Base-by-base conservation (phyloP, 2,888 invertebrate species). In the Didymodactylos carnosus region DNA sequence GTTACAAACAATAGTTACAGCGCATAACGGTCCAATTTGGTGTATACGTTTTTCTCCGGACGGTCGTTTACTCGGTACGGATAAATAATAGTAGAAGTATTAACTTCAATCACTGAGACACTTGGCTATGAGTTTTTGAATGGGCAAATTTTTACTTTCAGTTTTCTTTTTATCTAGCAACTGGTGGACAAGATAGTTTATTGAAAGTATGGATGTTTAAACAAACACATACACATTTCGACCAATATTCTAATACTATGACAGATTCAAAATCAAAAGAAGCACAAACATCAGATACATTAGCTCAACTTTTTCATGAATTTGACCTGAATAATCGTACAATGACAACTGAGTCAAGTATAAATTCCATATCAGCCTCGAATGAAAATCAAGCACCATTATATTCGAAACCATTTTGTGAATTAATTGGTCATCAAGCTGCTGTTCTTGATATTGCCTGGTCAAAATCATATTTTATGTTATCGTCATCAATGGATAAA, bases 401-500 rank as follows among this genome's bases (percentile, higher is more conserved):
- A 85, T 90, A 90, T 87, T 89, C 91, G 5, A 88, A 89, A 80
- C 93, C 94, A 4, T 92, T 95, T 84, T 92, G 91, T 85, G 89
- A 90, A 0, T 95, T 94, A 83, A 87, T 89, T 16, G 97, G 95
- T 0, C 98, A 98, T 83, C 91, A 92, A 0, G 94, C 95, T 1
- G 97, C 97, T 84, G 86, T 98, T 5, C 86, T 98, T 0, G 98
- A 98, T 84, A 90, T 98, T 0, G 91, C 94, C 8, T 98, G 97
- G 98, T 97, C 95, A 0, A 98, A 95, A 80, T 86, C 94, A 84
- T 94, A 94, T 83, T 97, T 97, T 81, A 88, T 97, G 72, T 84
- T 97, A n/a, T 94, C 94, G 0, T 93, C 94, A 43, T 94, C 94
- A 5, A 95, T 95, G 94, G 95, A 97, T 82, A 94, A 95, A 83